These are phyloP conservation scores for Vespertilio murinus DNA, from an alignment of 2,797 vertebrate genomes.

Conservation along the genomic window DNA sequence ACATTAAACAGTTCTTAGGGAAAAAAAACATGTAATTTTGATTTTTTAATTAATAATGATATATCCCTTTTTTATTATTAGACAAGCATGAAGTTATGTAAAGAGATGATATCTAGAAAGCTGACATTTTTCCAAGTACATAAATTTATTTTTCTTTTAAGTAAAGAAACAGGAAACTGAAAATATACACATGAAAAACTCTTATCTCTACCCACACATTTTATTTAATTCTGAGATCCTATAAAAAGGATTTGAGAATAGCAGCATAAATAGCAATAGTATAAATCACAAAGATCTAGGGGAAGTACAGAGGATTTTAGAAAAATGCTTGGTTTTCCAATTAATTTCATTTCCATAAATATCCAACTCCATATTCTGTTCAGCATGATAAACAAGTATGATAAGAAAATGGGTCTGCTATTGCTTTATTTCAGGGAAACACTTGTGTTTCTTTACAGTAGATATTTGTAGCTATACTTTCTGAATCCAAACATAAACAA, in stretches of 20 bases:
- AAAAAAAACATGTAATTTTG: not conserved
- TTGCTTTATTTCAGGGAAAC: not conserved
- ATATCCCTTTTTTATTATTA: not conserved
- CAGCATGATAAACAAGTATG: not conserved
- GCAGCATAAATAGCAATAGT: not conserved
- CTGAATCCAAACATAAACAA: not conserved
- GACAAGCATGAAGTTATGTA: not conserved
- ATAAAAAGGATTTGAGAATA: not conserved
- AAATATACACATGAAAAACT: not conserved
- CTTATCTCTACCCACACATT: not conserved
- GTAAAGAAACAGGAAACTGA: not conserved
- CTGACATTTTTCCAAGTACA: not conserved
- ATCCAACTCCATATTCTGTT: not conserved
- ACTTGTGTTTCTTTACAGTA: not conserved
- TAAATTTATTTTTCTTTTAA: not conserved
- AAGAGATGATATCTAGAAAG: not conserved
- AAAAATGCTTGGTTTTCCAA: not conserved
- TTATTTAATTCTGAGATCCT: not conserved
- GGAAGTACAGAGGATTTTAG: not conserved
- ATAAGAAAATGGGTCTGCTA: not conserved
- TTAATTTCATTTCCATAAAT: not conserved
- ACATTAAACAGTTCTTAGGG: not conserved
- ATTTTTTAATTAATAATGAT: not conserved
- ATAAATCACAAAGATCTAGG: not conserved
- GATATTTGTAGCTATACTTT: not conserved